Base-by-base conservation (phyloP, 1,140 invertebrate genomes). In the Drosophila jambulina region DNA sequence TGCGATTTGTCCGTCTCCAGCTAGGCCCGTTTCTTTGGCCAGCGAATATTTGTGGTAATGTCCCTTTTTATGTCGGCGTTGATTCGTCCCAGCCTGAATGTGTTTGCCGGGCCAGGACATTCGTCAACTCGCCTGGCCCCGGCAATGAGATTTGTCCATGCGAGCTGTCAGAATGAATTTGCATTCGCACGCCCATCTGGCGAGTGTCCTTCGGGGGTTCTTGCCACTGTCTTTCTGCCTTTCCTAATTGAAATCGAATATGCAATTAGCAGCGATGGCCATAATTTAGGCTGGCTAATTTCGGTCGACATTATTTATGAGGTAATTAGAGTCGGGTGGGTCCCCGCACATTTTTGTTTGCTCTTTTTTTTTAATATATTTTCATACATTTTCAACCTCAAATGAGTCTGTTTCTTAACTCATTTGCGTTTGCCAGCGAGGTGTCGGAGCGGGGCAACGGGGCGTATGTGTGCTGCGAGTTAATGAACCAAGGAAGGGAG, bases 221-320 rank as follows among this genome's bases (percentile, higher is more conserved):
- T 43, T 51, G 36, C 12, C 49, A 15, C 19, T 19, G 9, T 21
- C 23, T 65, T 43, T 57, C 10, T 38, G 49, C 60, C 57, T 53
- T 7, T 27, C 7, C 59, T 71, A 83, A 87, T 84, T 84, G 84
- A 88, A 88, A 88, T 87, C 80, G 78, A 87, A 87, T 87, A 83
- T 83, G 84, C 77, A 83, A 83, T 88, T 88, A 80, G 80, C 72
- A 59, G 61, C 54, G 51, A 70, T 68, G 82, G 42, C 61, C 72
- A 54, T 70, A 54, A 69, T 76, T 82, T 51, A 43, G 46, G 48
- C 49, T 56, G 34, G 34, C 21, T 38, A 62, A 60, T 68, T 78
- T 67, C 17, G 40, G n/a, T 9, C 23, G 48, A 64, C 53, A 61
- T 87, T 82, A 86, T 86, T 86, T 86, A 86, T 86, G 83, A 72